phyloP scores from a whole-genome alignment of 2,888 invertebrate genomes.

The Bellardia bayeri region DNA sequence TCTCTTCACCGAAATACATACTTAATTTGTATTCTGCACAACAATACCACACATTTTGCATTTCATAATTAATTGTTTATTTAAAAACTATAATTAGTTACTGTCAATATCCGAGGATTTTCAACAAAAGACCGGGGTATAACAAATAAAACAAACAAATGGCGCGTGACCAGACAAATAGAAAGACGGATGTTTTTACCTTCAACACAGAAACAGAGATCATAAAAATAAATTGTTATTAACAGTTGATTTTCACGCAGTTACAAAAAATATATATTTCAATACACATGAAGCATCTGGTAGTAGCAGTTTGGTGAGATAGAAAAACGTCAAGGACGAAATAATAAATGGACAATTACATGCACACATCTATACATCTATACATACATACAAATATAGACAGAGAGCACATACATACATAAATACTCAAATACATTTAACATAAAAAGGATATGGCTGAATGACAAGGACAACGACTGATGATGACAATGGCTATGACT shows the following conservation, averaged over 20 bases:
- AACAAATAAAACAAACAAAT: conserved; percentile 51
- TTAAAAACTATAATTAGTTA: conserved; percentile 61
- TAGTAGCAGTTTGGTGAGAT: conserved; percentile 35
- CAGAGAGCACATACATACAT: not conserved
- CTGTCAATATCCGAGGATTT: conserved; percentile 39
- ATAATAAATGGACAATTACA: conserved; percentile 72
- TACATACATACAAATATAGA: not conserved
- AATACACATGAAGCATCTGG: conserved; percentile 59
- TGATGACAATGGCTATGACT: conserved; percentile 68
- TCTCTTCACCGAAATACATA: not conserved
- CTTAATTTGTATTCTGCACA: not conserved
- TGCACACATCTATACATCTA: conserved; percentile 27
- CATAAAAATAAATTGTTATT: conserved; percentile 69
- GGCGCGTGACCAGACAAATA: conserved; percentile 70
- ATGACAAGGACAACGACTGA: conserved; percentile 52
- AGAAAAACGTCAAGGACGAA: conserved; percentile 61
- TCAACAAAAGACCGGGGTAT: not conserved
- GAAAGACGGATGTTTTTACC: conserved; percentile 34
- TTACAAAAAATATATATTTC: conserved; percentile 58
- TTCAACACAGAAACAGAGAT: conserved; percentile 34
- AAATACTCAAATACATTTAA: conserved; percentile 62
- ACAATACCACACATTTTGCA: not conserved
- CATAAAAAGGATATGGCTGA: conserved; percentile 74
- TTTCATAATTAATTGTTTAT: conserved; percentile 51
- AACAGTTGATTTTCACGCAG: conserved; percentile 64